Evolutionary conservation across 2,888 invertebrate genomes (phyloP).

Genomic region (Clanis bilineata): DNA sequence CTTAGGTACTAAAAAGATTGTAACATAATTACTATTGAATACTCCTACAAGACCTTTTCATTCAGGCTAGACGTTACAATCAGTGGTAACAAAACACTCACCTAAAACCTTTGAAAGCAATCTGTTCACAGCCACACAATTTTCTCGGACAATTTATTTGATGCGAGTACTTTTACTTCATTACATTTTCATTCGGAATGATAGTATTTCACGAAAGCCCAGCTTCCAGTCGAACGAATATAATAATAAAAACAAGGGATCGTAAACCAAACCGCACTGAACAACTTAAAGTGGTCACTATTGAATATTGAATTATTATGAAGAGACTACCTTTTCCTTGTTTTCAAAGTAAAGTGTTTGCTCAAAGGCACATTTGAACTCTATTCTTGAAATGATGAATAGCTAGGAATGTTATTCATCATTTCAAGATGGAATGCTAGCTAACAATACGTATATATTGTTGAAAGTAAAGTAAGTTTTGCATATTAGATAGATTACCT

Average conservation of each 20-base stretch:
- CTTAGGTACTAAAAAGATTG: background rate
- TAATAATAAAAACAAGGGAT: slow-evolving; percentile 13
- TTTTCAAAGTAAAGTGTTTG: slow-evolving; percentile 14
- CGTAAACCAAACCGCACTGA: slow-evolving; percentile 5
- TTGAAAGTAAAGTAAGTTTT: too few relatives aligned
- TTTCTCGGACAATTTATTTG: slow-evolving; percentile 20
- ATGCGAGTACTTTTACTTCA: slow-evolving; percentile 19
- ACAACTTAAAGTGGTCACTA: background rate
- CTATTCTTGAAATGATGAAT: background rate
- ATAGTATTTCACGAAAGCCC: slow-evolving; percentile 11
- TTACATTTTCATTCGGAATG: slow-evolving; percentile 19
- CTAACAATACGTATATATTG: too few relatives aligned
- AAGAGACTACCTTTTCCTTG: background rate
- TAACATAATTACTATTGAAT: background rate
- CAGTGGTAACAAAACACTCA: background rate
- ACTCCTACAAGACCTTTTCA: background rate
- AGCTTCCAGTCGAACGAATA: background rate
- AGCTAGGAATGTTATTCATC: background rate
- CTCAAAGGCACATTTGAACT: slow-evolving; percentile 18
- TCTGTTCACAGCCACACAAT: slow-evolving; percentile 13
- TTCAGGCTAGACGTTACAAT: background rate
- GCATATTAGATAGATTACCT: too few relatives aligned
- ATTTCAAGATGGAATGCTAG: too few relatives aligned
- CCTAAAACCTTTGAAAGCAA: slow-evolving; percentile 12
- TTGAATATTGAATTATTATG: background rate